Conservation (phyloP, 2,113 vertebrate species). For the Hystrix cristata region DNA sequence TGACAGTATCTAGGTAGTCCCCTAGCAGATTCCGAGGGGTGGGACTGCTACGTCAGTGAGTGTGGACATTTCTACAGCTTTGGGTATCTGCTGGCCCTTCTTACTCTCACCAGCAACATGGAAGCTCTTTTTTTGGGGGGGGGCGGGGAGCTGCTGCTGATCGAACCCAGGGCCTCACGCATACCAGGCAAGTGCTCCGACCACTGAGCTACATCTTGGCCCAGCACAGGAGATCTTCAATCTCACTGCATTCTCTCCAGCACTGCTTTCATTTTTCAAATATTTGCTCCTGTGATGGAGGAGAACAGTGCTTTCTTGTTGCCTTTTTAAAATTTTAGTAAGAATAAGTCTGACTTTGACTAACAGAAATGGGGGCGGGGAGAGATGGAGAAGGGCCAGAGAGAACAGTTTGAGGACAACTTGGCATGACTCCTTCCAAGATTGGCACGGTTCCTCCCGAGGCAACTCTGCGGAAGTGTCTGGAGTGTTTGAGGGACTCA, state of each 20-base stretch:
- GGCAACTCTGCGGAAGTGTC: not conserved
- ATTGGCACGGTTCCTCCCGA: not conserved
- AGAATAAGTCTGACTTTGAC: not conserved
- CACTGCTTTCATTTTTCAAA: not conserved
- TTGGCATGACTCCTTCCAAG: not conserved
- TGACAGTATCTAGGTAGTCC: not conserved
- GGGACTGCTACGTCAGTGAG: not conserved
- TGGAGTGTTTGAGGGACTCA: not conserved
- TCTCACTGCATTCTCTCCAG: not conserved
- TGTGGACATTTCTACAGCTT: not conserved
- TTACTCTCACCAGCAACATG: not conserved
- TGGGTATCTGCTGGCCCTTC: not conserved
- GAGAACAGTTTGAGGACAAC: not conserved
- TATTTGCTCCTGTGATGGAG: not conserved
- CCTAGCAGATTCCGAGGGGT: not conserved
- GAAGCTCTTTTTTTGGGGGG: not conserved
- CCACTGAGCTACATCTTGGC: not conserved
- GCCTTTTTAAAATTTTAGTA: not conserved
- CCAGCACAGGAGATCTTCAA: not conserved
- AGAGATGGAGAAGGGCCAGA: not conserved
- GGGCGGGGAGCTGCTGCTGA: not conserved
- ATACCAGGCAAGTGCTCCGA: not conserved
- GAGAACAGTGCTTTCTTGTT: not conserved
- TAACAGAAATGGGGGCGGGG: not conserved
- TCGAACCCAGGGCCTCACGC: not conserved